A percentile compares a stretch with the other conserved stretches of the same genome.
Conservation (phyloP, 2,888 invertebrate genomes). For the Aspidapion aeneum region DNA sequence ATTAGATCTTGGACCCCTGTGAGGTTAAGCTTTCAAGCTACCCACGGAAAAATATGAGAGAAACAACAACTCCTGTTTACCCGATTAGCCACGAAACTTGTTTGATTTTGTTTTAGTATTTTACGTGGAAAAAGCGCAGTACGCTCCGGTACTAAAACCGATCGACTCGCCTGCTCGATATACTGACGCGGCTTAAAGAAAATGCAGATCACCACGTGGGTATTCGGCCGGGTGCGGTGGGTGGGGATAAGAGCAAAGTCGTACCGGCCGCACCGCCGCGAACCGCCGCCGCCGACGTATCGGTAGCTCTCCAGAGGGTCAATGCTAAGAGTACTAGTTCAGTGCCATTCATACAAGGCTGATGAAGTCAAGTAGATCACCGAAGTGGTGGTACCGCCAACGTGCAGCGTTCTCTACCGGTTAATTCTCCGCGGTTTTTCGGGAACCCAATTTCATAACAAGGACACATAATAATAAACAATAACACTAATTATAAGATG, state of each 20-base stretch:
- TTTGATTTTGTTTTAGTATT: no score
- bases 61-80: no score
- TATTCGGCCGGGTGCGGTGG: not conserved
- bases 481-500: no score
- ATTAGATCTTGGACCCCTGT: no score
- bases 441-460: no score
- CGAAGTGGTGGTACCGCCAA: not conserved
- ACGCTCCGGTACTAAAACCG: not conserved
- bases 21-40: no score
- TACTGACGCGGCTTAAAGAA: not conserved
- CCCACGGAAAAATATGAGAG: no score
- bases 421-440: not conserved
- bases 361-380: conserved; percentile 28
- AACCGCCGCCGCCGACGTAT: conserved; percentile 1
- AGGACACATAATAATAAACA: no score
- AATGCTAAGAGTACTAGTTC: conserved; percentile 46
- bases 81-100: no score
- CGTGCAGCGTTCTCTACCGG: conserved; percentile 4
- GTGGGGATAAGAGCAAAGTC: conserved; percentile 11
- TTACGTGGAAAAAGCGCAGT: no score
- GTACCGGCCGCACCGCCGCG: conserved; percentile 20
- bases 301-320: conserved; percentile 43
- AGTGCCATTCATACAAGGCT: conserved; percentile 50
- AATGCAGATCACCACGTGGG: conserved; percentile 3
- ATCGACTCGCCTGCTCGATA: not conserved